Evolutionary conservation across 2,113 vertebrate genomes (phyloP), one percentile per base, ranked within the genome.

Genomic region (Aptenodytes patagonicus): DNA sequence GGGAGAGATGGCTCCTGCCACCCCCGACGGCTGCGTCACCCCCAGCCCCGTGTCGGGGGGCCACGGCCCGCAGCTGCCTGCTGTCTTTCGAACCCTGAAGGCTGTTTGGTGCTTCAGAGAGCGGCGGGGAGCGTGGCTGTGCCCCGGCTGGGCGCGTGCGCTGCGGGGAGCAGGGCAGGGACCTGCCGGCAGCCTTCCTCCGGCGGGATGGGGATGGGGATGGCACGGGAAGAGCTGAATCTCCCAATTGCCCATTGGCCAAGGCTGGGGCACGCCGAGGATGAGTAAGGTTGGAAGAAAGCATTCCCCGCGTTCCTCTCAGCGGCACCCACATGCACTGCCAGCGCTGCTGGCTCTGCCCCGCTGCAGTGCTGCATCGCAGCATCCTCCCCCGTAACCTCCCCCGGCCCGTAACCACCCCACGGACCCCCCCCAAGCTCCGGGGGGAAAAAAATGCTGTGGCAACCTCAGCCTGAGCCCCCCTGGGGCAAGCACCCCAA

Each of bases 391-490:
- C 40, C n/a, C 19, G 5, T 3, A 42, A 17, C 5, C 28, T 15
- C 13, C 26, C 31, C 51, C 8, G 4, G 13, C 18, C 29, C 7
- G 0, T 7, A 73, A 44, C 29, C 71, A 57, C n/a, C 12, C 21
- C 49, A 5, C 2, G 2, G 38, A 87, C 32, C 19, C 32, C 32
- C 25, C 9, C 14, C 29, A 32, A 31, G 32, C 14, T 72, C 32
- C 4, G 2, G 14, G 13, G 13, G 11, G 3, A 2, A 18, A 66
- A 62, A 60, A 54, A 20, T 2, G 1, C 54, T 32, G 28, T 1
- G 5, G 13, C 8, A 52, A 49, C 26, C 36, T 87, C 83, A 73
- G 9, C 36, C 84, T 26, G 65, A 65, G 22, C 68, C 17, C 40
- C 36, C 9, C 8, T 12, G 42, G 62, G 61, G 34, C 9, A 24